phyloP scores from a whole-genome alignment of 2,888 invertebrate genomes.

The Cheiracanthium punctorium region DNA sequence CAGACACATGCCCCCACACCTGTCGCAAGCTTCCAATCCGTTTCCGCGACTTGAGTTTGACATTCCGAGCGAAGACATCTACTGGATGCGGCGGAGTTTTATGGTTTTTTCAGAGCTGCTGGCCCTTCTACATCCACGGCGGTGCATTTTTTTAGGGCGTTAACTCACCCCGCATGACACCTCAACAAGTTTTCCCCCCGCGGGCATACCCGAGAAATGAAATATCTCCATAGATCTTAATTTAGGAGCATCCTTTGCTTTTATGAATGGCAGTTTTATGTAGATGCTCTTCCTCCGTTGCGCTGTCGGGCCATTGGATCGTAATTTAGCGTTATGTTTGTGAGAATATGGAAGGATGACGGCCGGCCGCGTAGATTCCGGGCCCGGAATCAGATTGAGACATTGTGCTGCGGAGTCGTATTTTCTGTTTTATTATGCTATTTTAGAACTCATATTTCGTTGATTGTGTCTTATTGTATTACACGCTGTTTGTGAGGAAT shows the following conservation, averaged over 20 bases:
- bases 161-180: background rate
- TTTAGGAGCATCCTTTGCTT: background rate
- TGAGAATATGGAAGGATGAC: background rate
- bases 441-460: no score
- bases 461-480: no score
- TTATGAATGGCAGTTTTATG: slow-evolving; percentile 10
- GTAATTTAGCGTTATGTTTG: background rate
- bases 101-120: background rate
- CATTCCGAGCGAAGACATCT: background rate
- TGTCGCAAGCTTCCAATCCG: background rate
- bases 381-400: background rate
- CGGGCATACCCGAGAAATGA: background rate
- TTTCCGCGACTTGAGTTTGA: background rate
- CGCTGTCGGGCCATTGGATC: background rate
- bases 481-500: no score
- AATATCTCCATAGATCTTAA: slow-evolving; percentile 17
- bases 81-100: no score
- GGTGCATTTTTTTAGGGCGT: slow-evolving; percentile 8
- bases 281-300: background rate
- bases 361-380: background rate
- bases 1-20: background rate
- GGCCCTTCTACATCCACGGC: background rate
- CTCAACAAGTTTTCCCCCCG: slow-evolving; percentile 4
- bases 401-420: background rate
- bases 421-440: no score